These are phyloP conservation scores for Netelia fuscicornis DNA, from an alignment of 2,888 invertebrate species.

Conservation along the genomic window DNA sequence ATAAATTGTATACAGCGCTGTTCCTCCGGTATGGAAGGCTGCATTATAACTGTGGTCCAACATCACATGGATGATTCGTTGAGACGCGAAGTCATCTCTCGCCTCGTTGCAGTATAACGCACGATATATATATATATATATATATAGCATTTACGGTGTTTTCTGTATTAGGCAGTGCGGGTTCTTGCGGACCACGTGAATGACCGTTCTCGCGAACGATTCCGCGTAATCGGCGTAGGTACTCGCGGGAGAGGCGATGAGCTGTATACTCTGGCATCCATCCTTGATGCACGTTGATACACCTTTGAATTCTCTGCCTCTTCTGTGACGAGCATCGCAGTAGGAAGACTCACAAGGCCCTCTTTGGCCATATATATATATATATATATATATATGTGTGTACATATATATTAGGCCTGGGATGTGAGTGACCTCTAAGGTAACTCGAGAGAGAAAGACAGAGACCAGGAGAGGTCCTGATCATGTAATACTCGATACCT, in stretches of 20 bases:
- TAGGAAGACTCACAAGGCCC: conserved; percentile 59
- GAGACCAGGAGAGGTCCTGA: conserved; percentile 44
- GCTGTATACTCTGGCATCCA: conserved; percentile 69
- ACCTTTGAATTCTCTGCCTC: conserved; percentile 35
- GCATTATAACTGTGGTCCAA: conserved; percentile 36
- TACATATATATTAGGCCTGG: conserved; percentile 57
- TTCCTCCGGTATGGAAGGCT: conserved; percentile 3
- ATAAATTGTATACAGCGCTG: not conserved
- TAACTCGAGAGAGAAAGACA: conserved; percentile 30
- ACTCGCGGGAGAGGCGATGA: conserved; percentile 63
- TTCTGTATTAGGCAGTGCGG: conserved; percentile 82
- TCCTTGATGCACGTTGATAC: conserved; percentile 45
- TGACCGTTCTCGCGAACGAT: conserved; percentile 68
- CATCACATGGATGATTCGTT: conserved; percentile 58
- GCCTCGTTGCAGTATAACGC: conserved; percentile 17
- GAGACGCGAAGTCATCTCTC: conserved; percentile 49
- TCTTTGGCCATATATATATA: conserved; percentile 36
- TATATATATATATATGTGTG: conserved; percentile 14
- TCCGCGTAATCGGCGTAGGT: conserved; percentile 75
- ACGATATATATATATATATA: conserved; percentile 29
- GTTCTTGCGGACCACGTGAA: conserved; percentile 76
- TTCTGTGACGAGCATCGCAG: conserved; percentile 53
- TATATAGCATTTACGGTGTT: conserved; percentile 76
- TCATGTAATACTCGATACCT: conserved; percentile 67
- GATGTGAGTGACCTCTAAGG: conserved; percentile 82